Percentiles rank a stretch among this genome's conserved stretches.
phyloP scores from a whole-genome alignment of 1,140 invertebrate species.

The Brachionus angularis region DNA sequence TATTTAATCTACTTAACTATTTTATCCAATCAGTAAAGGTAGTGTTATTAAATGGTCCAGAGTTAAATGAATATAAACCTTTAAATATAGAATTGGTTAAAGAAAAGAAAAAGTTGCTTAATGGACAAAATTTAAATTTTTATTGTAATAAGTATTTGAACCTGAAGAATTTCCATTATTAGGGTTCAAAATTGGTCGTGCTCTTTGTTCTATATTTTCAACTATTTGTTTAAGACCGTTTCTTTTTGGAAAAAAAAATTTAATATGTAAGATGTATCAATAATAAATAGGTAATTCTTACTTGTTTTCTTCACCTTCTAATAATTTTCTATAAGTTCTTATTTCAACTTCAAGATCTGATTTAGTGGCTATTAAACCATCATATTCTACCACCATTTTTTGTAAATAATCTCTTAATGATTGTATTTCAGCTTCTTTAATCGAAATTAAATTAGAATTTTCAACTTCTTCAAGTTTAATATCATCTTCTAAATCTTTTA shows the following conservation, averaged over 20 bases:
- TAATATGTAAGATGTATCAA: background rate
- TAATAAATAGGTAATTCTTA: no score
- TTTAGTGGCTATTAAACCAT: background rate
- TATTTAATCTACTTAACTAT: no score
- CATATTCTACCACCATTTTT: background rate
- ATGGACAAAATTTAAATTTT: no score
- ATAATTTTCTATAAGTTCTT: background rate
- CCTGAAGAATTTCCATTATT: background rate
- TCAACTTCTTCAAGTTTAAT: background rate
- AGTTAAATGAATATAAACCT: no score
- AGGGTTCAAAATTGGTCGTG: background rate
- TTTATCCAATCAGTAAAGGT: no score
- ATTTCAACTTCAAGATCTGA: slow-evolving; percentile 25
- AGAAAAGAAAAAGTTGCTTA: no score
- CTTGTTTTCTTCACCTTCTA: slow-evolving; percentile 21
- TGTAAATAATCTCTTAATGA: background rate
- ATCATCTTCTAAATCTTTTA: slow-evolving; percentile 5
- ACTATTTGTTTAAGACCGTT: slow-evolving; percentile 16
- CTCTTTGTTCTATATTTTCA: background rate
- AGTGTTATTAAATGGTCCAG: no score
- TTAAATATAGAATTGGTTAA: no score
- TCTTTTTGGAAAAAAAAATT: background rate
- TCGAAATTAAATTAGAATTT: background rate
- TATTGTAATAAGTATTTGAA: no score
- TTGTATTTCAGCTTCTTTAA: slow-evolving; percentile 1